Evolutionary conservation across 64 coral and sea anemone genomes (phyloP).

Genomic region (Actinia equina): DNA sequence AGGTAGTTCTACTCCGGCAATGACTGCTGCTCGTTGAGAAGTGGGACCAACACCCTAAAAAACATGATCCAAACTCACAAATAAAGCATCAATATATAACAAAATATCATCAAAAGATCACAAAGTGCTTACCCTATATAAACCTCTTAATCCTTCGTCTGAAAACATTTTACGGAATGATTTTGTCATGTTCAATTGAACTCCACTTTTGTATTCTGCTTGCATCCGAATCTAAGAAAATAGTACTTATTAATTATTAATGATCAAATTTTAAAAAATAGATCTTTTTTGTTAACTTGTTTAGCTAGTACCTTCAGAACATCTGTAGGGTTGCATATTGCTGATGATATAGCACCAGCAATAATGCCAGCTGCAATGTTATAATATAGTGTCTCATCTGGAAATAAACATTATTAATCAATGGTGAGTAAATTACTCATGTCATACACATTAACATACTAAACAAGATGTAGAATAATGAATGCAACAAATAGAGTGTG

Average conservation of each 20-base stretch:
- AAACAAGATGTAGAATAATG: neutral
- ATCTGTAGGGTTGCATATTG: constrained; percentile 96
- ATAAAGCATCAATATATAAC: neutral
- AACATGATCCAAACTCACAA: neutral
- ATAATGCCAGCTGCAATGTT: constrained; percentile 80
- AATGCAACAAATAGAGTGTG: neutral
- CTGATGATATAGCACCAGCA: constrained; percentile 84
- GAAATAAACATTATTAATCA: constrained; percentile 12
- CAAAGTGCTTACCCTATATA: constrained; percentile 67
- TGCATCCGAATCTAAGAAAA: constrained; percentile 84
- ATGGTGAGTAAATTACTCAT: too few species aligned
- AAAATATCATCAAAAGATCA: neutral
- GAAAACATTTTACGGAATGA: constrained; percentile 84
- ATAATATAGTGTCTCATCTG: constrained; percentile 83
- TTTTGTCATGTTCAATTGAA: constrained; percentile 52
- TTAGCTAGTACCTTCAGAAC: constrained; percentile 72
- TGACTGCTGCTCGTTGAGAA: constrained; percentile 84
- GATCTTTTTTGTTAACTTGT: too few species aligned
- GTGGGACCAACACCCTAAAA: constrained; percentile 90
- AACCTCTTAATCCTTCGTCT: constrained; percentile 82
- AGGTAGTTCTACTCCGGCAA: constrained; percentile 95
- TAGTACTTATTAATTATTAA: neutral
- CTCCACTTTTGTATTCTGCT: constrained; percentile 73
- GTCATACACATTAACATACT: neutral
- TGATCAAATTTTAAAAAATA: neutral